Percentiles rank a stretch among this genome's conserved stretches.
Conservation (phyloP, 2,797 vertebrate species). For the Taenioides sp. region DNA sequence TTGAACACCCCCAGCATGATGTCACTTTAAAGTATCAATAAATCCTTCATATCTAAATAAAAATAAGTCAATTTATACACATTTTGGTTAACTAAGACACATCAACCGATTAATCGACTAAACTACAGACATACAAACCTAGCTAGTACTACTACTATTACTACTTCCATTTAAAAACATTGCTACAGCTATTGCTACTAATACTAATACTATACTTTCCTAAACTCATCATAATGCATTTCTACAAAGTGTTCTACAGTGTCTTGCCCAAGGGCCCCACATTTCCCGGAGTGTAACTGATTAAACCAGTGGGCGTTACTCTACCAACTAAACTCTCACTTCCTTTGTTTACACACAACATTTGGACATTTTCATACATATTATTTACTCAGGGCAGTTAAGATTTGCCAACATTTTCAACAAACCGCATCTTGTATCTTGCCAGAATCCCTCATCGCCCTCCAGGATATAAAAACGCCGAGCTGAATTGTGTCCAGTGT, state of each 20-base stretch:
- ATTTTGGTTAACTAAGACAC: no score
- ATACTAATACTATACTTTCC: no score
- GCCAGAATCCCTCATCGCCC: conserved; percentile 38
- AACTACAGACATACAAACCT: no score
- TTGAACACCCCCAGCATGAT: no score
- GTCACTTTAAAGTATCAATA: no score
- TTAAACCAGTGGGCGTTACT: neutral
- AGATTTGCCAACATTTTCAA: neutral
- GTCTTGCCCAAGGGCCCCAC: neutral
- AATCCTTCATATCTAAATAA: no score
- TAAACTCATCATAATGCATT: neutral
- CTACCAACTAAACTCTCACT: neutral
- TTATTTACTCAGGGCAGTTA: neutral
- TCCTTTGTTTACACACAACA: neutral
- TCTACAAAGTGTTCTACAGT: neutral
- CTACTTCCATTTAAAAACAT: no score
- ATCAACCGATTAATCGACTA: no score
- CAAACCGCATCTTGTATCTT: neutral
- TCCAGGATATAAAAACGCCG: conserved; percentile 14
- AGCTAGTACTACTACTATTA: no score
- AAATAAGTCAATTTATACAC: no score
- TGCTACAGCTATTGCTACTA: no score
- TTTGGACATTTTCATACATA: neutral
- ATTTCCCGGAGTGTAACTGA: neutral
- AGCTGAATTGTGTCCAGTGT: neutral